Base-by-base conservation (phyloP, 2,113 vertebrate genomes). In the Elephantulus edwardii region DNA sequence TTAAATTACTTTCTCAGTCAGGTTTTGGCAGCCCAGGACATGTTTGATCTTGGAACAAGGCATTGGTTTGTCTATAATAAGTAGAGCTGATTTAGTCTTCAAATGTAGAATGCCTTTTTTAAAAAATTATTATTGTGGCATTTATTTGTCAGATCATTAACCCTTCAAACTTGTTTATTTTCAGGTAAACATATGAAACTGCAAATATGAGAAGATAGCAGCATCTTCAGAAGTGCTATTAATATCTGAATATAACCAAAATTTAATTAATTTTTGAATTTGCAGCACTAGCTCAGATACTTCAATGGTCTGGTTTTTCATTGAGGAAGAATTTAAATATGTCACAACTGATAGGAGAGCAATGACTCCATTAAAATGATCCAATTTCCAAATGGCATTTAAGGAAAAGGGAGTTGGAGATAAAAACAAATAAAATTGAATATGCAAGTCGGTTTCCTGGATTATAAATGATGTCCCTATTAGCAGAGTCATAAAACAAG, bases 401-500 rank as follows among this genome's bases (percentile, higher is more conserved):
- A 76, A 86, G 8, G 17, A 86, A 90, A 95, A 89, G 38, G 70
- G 86, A 92, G 50, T 54, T 42, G 19, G 22, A 74, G 0, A 0
- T 64, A 84, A 76, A 95, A 96, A 91, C 13, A 88, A 74, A 79
- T 54, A 94, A 90, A 60, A 86, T 1, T 83, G 52, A 92, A 86
- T 66, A 92, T 64, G 40, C n/a, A 88, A 83, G 79, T 81, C 91
- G 10, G 16, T 90, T 94, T 86, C 54, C 71, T 66, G 1, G 81
- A 90, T 94, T 64, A 70, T 81, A 94, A n/a, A 84, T 95, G 26
- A 75, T 83, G 54, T 89, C 83, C 78, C 42, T 91, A 75, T 88
- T 89, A 94, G 62, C 19, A 75, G 46, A 74, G 72, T 94, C 85
- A 92, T 94, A 95, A 90, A 97, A 94, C 72, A 94, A 93, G 93